Evolutionary conservation across 2,888 invertebrate species (phyloP).

Genomic region (Andrena minutula): DNA sequence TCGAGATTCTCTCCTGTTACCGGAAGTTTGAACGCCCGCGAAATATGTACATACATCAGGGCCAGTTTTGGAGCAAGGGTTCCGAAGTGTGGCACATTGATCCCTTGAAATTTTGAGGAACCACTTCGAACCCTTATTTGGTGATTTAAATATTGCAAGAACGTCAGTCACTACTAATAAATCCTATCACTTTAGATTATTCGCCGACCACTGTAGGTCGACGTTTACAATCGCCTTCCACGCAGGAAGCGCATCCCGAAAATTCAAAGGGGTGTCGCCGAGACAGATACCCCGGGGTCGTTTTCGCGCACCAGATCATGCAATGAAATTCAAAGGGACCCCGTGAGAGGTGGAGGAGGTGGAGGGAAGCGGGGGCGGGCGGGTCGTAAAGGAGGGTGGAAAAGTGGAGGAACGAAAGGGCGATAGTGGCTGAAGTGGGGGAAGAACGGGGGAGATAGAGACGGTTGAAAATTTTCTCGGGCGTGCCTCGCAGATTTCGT

Average conservation of each 20-base stretch:
- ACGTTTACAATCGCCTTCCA: not conserved
- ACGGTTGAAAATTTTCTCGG: conserved; percentile 61
- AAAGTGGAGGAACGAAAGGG: conserved; percentile 8
- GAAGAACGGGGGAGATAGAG: conserved; percentile 7
- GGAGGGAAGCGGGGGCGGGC: not conserved
- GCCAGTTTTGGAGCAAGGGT: too few species aligned
- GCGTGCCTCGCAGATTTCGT: conserved; percentile 62
- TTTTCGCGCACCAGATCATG: conserved; percentile 19
- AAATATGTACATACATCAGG: too few species aligned
- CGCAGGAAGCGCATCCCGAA: not conserved
- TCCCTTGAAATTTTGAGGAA: too few species aligned
- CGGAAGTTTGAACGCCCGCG: too few species aligned
- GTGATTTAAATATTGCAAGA: not conserved
- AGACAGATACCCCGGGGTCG: conserved; percentile 6
- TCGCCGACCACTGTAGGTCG: not conserved
- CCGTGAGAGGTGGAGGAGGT: not conserved
- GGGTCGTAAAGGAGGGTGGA: conserved; percentile 21
- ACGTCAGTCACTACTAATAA: not conserved
- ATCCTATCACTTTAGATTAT: not conserved
- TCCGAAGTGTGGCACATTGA: too few species aligned
- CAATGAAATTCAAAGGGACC: conserved; percentile 62
- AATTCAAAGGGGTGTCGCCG: conserved; percentile 16
- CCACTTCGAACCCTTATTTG: too few species aligned
- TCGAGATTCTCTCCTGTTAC: too few species aligned
- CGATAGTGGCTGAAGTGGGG: not conserved